Evolutionary conservation across 2,797 vertebrate genomes (phyloP), one percentile per base, ranked within the genome.

Genomic region (Characodon lateralis): DNA sequence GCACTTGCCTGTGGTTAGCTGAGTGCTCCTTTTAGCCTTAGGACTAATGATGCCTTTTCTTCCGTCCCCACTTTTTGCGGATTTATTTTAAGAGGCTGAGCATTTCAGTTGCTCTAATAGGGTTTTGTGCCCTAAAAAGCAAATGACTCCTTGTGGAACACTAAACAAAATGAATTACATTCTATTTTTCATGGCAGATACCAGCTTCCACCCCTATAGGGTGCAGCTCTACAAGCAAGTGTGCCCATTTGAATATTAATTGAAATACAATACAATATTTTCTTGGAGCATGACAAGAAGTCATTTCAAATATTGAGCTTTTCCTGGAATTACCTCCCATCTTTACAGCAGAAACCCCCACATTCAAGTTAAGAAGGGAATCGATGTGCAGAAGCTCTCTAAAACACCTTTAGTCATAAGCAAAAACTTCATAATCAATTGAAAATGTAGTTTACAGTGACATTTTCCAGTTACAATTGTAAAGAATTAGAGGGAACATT

Each of bases 21-120:
- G 70, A 72, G 75, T 26, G 70, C 48, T 79, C 59, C 56, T 51
- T 61, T 74, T 74, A 68, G 83, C 78, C 83, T 79, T 59, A 66
- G 18, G 73, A 78, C 86, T 87, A 85, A 89, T 86, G 78, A 82
- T 78, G 76, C 71, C 72, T 78, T 80, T 76, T 73, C 69, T 84
- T 81, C 61, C 79, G 26, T 84, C 71, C 58, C 58, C 79, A 84
- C 76, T 81, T 82, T 83, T 86, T 81, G 50, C 69, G 82, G 73
- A 81, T 84, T 73, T 74, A 78, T 66, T 84, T 85, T 84, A 43
- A 39, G 70, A 75, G 65, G 53, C 63, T 56, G 78, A 79, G 87
- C 83, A 77, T 76, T 84, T 78, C 78, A 77, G 65, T 43, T 76
- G 28, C 46, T 80, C 16, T 71, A 74, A 77, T 70, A 79, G 63